Conservation (phyloP, 1,140 invertebrate genomes). For the Tetranychus cinnabarinus region DNA sequence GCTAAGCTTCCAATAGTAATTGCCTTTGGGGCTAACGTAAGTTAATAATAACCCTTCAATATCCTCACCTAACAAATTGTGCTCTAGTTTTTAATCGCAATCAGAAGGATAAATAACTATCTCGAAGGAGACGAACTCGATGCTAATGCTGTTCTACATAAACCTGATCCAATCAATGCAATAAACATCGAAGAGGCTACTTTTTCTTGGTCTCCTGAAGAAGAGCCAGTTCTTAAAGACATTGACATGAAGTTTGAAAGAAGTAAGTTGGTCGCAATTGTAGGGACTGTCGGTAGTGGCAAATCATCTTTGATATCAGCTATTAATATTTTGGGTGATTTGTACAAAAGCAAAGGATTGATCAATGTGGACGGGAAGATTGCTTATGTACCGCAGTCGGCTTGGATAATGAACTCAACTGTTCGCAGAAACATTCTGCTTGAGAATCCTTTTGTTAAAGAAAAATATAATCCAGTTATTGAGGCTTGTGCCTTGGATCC, state of each 20-base stretch:
- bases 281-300: constrained; percentile 27
- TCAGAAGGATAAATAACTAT: constrained; percentile 23
- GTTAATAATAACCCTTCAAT: neutral
- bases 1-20: constrained; percentile 2
- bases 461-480: constrained; percentile 18
- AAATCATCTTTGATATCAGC: constrained; percentile 27
- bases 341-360: constrained; percentile 16
- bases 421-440: constrained; percentile 32
- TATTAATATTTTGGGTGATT: constrained; percentile 26
- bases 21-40: neutral
- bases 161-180: neutral
- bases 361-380: constrained; percentile 13
- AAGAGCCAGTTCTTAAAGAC: neutral
- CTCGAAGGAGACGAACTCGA: constrained; percentile 14
- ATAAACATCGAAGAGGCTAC: neutral
- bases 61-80: neutral
- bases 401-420: constrained; percentile 34
- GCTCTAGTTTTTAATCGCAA: constrained; percentile 29
- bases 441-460: constrained; percentile 22
- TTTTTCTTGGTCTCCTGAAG: neutral
- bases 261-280: constrained; percentile 22
- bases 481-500: constrained; percentile 15
- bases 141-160: neutral
- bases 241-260: constrained; percentile 12
- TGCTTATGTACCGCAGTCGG: constrained; percentile 26